Conservation (phyloP, 1,140 invertebrate species). For the Neotoxoptera formosana region DNA sequence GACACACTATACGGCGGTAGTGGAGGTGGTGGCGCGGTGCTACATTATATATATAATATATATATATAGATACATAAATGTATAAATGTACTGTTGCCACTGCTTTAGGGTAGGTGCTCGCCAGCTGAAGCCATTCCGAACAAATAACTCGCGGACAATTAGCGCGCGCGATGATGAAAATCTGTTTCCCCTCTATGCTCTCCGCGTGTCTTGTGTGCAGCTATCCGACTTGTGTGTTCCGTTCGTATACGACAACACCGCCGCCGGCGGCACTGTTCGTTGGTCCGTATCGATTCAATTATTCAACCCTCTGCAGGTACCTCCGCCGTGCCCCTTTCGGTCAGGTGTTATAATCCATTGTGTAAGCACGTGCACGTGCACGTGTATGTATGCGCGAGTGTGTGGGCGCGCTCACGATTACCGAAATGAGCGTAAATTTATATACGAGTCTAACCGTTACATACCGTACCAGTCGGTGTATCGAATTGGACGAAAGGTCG, state of each 20-base stretch:
- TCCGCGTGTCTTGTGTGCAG: background rate
- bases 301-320: constrained; percentile 12
- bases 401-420: background rate
- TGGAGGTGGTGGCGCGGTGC: no score
- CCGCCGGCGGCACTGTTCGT: background rate
- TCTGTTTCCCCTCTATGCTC: background rate
- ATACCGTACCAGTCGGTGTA: background rate
- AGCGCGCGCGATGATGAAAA: constrained; percentile 17
- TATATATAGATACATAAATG: no score
- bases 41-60: background rate
- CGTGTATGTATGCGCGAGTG: background rate
- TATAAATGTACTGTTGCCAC: background rate
- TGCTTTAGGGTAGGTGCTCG: background rate
- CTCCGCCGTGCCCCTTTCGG: background rate
- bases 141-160: background rate
- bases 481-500: background rate
- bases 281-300: constrained; percentile 52
- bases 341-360: constrained; percentile 43
- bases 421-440: background rate
- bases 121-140: background rate
- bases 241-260: background rate
- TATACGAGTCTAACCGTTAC: background rate
- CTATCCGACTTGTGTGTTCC: background rate
- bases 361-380: background rate
- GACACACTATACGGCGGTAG: background rate